Percentiles rank a stretch among this genome's conserved stretches.
Evolutionary conservation across 2,888 invertebrate species (phyloP).

Genomic region (Eupithecia tripunctaria): DNA sequence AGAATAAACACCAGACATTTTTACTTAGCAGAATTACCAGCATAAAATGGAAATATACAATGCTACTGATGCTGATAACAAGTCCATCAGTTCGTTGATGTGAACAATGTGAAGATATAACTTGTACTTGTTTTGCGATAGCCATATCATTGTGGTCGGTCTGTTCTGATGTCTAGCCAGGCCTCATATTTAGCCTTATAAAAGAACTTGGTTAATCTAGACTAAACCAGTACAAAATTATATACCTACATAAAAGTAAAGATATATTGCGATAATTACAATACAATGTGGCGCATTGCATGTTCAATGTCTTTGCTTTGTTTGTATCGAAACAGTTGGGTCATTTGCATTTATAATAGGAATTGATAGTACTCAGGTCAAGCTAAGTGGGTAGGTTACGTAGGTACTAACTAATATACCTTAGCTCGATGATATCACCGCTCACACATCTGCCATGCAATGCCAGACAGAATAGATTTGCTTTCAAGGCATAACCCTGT

Average conservation of each 20-base stretch:
- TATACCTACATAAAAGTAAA: neutral
- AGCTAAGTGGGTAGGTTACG: conserved; percentile 20
- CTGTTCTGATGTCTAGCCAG: neutral
- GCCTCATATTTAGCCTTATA: neutral
- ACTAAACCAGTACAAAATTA: neutral
- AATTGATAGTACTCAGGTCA: conserved; percentile 38
- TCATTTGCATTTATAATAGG: conserved; percentile 34
- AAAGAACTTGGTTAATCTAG: neutral
- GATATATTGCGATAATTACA: conserved; percentile 33
- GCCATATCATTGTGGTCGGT: neutral
- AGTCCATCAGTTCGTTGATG: neutral
- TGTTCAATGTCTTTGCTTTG: conserved; percentile 27
- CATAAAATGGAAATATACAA: neutral
- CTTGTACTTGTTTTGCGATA: neutral
- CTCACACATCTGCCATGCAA: conserved; percentile 37
- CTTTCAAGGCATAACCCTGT: conserved; percentile 36
- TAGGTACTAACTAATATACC: conserved; percentile 21
- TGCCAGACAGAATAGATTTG: conserved; percentile 39
- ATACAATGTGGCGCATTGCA: conserved; percentile 32
- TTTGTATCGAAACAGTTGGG: conserved; percentile 24
- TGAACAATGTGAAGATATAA: neutral
- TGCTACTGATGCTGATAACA: neutral
- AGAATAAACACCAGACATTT: neutral
- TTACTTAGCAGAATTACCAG: neutral
- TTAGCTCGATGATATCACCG: conserved; percentile 42